Conservation (phyloP, 2,888 invertebrate species). For the Pantelozetes paolii region DNA sequence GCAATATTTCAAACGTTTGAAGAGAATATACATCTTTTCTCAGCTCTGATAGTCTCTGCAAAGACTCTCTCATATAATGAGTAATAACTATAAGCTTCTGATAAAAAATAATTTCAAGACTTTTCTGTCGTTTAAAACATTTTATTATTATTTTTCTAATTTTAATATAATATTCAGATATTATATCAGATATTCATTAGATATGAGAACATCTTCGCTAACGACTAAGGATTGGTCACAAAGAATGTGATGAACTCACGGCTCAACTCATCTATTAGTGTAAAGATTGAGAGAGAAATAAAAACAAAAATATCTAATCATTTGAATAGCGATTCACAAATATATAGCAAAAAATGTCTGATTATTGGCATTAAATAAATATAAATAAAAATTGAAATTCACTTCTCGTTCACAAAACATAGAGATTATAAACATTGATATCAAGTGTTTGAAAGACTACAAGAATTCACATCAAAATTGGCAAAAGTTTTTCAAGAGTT, state of each 20-base stretch:
- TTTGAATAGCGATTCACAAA: no score
- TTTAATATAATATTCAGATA: no score
- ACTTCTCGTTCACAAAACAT: no score
- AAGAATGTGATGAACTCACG: conserved; percentile 29
- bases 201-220: not conserved
- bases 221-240: conserved; percentile 35
- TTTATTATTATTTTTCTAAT: conserved; percentile 14
- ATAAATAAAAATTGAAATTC: no score
- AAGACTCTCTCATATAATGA: not conserved
- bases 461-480: no score
- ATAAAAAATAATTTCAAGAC: not conserved
- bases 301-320: not conserved
- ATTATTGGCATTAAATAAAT: no score
- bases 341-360: no score
- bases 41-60: not conserved
- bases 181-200: conserved; percentile 36
- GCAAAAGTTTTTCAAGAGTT: not conserved
- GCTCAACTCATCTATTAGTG: conserved; percentile 7
- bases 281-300: not conserved
- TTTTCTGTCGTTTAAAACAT: conserved; percentile 10
- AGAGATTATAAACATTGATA: no score
- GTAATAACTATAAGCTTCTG: conserved; percentile 13
- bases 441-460: no score
- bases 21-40: not conserved
- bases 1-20: conserved; percentile 23